phyloP scores from a whole-genome alignment of 2,113 vertebrate species.

The Mungos mungo region DNA sequence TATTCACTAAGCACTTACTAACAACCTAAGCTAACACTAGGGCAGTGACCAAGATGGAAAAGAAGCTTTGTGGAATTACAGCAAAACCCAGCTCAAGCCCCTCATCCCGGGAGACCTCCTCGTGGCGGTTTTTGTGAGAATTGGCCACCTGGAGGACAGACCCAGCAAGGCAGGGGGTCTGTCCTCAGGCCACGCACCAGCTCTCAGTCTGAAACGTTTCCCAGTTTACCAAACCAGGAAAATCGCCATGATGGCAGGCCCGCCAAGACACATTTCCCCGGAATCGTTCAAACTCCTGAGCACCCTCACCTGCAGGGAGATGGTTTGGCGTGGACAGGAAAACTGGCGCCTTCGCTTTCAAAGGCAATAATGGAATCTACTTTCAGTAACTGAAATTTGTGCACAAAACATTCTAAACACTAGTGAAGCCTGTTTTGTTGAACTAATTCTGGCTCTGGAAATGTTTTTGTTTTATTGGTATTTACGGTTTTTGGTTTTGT shows the following conservation, averaged over 20 bases:
- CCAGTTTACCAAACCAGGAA: not conserved
- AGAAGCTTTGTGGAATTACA: constrained; percentile 34
- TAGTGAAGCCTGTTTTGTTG: constrained; percentile 76
- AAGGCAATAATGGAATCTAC: constrained; percentile 49
- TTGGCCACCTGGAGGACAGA: not conserved
- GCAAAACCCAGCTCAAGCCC: not conserved
- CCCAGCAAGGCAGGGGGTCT: not conserved
- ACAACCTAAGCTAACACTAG: constrained; percentile 16
- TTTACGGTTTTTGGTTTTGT: constrained; percentile 67
- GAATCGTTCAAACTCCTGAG: constrained; percentile 12
- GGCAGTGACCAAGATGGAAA: not conserved
- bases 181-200: not conserved
- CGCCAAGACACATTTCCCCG: constrained; percentile 27
- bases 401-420: constrained; percentile 83
- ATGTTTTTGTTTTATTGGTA: constrained; percentile 77
- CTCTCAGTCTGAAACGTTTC: not conserved
- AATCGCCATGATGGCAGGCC: not conserved
- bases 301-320: constrained; percentile 47
- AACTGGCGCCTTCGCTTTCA: constrained; percentile 54
- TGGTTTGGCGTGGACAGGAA: not conserved
- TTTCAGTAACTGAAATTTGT: constrained; percentile 78
- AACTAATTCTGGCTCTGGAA: constrained; percentile 78
- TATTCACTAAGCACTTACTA: constrained; percentile 49
- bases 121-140: constrained; percentile 3
- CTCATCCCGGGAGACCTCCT: not conserved